Evolutionary conservation across 2,113 vertebrate genomes (phyloP), one percentile per base, ranked within the genome.

Genomic region (Macrotus californicus): DNA sequence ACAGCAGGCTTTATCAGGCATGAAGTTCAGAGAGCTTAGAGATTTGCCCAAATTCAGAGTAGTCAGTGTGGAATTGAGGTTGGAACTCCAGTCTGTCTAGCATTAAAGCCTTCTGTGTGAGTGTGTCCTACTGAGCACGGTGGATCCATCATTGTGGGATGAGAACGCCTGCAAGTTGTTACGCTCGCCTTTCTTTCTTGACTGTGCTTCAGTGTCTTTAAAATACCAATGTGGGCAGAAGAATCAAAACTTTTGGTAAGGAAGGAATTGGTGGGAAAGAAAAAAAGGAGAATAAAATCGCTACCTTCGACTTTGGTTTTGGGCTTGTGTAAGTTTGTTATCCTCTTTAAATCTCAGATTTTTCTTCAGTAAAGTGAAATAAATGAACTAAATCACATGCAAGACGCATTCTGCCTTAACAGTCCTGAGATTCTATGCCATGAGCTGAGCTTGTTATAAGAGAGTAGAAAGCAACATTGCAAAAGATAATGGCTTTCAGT

Each of bases 341-440:
- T 16, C 7, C 5, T 1, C 6, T 77, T 85, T 85, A 64, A 7
- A 50, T 86, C 12, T 82, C 26, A 46, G 43, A 46, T 66, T 84
- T 93, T 34, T 67, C 72, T 92, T 80, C 18, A 76, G 31, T 39
- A 54, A 86, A 82, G 52, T 66, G n/a, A 81, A 93, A 76, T 7
- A 43, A 43, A 79, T 41, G 26, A 70, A 70, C 66, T 31, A 46
- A 72, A 41, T 85, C 15, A 26, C 29, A 80, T 36, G 43, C 9
- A 89, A 89, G 48, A 24, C 13, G n/a, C 6, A 79, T 15, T 87
- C 56, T 50, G n/a, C 18, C 48, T 88, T 41, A n/a, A 77, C 6
- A 26, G 29, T 79, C 31, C 50, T 76, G 59, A 52, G 69, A 82
- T 36, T 48, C 79, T 79, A 34, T 54, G 18, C 22, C 48, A 75